phyloP scores from a whole-genome alignment of 2,888 invertebrate species.

The Agonopterix arenella region DNA sequence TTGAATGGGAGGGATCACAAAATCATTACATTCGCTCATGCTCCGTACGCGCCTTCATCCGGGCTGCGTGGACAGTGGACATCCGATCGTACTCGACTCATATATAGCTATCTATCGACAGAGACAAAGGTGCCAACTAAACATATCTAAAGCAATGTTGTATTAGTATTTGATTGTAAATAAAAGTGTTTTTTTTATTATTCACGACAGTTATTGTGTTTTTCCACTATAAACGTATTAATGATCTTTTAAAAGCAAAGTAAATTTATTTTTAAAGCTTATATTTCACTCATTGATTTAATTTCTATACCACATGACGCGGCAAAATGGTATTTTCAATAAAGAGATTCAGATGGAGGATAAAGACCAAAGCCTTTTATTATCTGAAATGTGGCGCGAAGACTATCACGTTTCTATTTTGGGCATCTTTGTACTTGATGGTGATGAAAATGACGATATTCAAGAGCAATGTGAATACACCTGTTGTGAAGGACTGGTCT shows the following conservation, averaged over 20 bases:
- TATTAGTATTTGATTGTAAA: no score
- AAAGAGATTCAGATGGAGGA: conserved; percentile 48
- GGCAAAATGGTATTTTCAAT: conserved; percentile 47
- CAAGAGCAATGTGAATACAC: conserved; percentile 49
- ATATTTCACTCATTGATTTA: background rate
- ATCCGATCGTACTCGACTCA: background rate
- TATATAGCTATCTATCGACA: background rate
- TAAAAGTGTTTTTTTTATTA: background rate
- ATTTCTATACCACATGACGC: conserved; percentile 46
- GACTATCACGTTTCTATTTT: conserved; percentile 63
- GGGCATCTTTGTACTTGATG: conserved; percentile 62
- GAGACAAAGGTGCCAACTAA: no score
- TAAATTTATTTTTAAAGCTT: no score
- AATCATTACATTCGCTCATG: conserved; percentile 73
- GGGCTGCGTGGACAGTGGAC: conserved; percentile 34
- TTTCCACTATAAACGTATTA: no score
- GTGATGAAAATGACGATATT: conserved; percentile 71
- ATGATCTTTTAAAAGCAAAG: no score
- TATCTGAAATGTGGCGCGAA: conserved; percentile 66
- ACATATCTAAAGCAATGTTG: background rate
- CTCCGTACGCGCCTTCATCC: conserved; percentile 40
- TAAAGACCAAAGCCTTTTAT: conserved; percentile 49
- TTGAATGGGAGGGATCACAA: conserved; percentile 37
- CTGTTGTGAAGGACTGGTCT: conserved; percentile 52
- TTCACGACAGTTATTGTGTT: no score